Percentiles rank a stretch among this genome's conserved stretches.
Conservation (phyloP, 2,113 vertebrate genomes). For the Syngnathus typhle region DNA sequence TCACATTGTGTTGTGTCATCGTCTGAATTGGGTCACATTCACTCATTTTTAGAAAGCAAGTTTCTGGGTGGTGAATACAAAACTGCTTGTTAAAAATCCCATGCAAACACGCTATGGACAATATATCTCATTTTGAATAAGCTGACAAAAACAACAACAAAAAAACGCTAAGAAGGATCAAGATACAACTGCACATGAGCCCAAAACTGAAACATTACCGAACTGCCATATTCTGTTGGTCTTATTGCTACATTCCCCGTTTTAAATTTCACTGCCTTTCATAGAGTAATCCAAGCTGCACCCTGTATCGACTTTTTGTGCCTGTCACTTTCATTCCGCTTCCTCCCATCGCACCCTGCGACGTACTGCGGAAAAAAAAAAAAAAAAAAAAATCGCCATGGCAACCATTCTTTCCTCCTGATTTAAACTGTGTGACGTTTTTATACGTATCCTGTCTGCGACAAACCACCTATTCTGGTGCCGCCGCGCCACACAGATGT, state of each 20-base stretch:
- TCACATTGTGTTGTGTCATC: constrained; percentile 13
- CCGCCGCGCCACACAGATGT: not conserved
- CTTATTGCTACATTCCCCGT: not conserved
- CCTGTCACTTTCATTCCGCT: constrained; percentile 43
- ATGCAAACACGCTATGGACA: not conserved
- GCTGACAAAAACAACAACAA: not conserved
- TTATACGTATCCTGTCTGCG: constrained; percentile 50
- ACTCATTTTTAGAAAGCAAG: constrained; percentile 31
- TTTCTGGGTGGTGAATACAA: constrained; percentile 36
- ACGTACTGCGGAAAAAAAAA: constrained; percentile 45
- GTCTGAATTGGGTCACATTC: constrained; percentile 13
- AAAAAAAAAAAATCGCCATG: constrained; percentile 44
- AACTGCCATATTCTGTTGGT: not conserved
- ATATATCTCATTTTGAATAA: not conserved
- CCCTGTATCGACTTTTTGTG: constrained; percentile 8
- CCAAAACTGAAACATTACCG: not conserved
- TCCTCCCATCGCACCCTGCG: constrained; percentile 37
- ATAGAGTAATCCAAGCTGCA: not conserved
- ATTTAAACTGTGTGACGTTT: constrained; percentile 48
- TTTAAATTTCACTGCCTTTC: not conserved
- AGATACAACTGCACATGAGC: not conserved
- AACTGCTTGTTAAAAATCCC: too few species aligned
- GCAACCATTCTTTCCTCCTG: constrained; percentile 50
- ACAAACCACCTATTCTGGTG: constrained; percentile 17
- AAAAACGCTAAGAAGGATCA: not conserved